A percentile compares a stretch with the other conserved stretches of the same genome.
These are phyloP conservation scores for Xylota segnis DNA, from an alignment of 2,888 invertebrate species.

Conservation along the genomic window DNA sequence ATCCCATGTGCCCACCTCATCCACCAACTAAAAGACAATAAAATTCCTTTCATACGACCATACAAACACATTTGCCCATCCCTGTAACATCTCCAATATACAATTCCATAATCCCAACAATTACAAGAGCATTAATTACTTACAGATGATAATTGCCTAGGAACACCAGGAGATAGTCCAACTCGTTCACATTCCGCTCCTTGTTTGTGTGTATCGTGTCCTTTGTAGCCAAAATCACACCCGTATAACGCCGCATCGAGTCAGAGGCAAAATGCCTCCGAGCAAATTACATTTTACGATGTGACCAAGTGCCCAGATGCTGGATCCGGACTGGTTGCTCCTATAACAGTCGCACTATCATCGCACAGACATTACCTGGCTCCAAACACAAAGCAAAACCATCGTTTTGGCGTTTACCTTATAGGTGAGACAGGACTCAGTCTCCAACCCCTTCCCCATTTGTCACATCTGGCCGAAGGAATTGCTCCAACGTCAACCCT, in stretches of 20 bases:
- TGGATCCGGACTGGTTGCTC: conserved; percentile 25
- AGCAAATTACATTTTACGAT: conserved; percentile 76
- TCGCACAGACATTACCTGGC: conserved; percentile 12
- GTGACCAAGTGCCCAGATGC: conserved; percentile 71
- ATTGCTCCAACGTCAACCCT: conserved; percentile 70
- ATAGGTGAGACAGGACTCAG: conserved; percentile 9
- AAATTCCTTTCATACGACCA: conserved; percentile 48
- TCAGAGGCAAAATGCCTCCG: conserved; percentile 40
- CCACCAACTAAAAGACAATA: conserved; percentile 34
- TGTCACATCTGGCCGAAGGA: conserved; percentile 69
- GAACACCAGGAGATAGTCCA: conserved; percentile 38
- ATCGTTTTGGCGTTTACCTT: conserved; percentile 15
- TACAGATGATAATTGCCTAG: conserved; percentile 74
- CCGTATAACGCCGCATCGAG: conserved; percentile 31
- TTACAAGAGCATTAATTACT: conserved; percentile 76
- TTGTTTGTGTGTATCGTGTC: conserved; percentile 13
- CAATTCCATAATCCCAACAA: conserved; percentile 73
- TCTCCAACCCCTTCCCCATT: conserved; percentile 35
- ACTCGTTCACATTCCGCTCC: conserved; percentile 18
- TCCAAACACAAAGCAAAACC: not conserved
- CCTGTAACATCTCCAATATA: conserved; percentile 34
- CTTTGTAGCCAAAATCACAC: conserved; percentile 26
- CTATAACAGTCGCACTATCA: conserved; percentile 51
- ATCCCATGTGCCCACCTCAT: not conserved
- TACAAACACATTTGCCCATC: conserved; percentile 25